These are phyloP conservation scores for Pyralis farinalis DNA, from an alignment of 2,888 invertebrate genomes.

Conservation along the genomic window DNA sequence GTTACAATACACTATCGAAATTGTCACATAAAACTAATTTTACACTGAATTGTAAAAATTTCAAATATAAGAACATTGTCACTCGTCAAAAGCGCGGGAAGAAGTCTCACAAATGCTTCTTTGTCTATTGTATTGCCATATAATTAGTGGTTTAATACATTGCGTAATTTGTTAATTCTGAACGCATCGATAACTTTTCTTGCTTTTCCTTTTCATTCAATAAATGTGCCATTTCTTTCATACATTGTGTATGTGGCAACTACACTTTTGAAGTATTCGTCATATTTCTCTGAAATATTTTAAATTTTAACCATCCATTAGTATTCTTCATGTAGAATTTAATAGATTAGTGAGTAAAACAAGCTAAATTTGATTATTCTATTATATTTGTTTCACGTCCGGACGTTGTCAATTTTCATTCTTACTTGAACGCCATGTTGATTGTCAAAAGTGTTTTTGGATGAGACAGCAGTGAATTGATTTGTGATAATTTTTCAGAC, in stretches of 20 bases:
- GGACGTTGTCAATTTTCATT: slow-evolving; percentile 60
- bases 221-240: slow-evolving; percentile 62
- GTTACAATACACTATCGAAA: no score
- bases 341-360: slow-evolving; percentile 61
- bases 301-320: slow-evolving; percentile 30
- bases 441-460: slow-evolving; percentile 80
- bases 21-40: no score
- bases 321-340: slow-evolving; percentile 68
- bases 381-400: slow-evolving; percentile 30
- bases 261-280: slow-evolving; percentile 61
- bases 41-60: no score
- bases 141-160: no score
- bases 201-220: slow-evolving; percentile 24
- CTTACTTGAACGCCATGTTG: slow-evolving; percentile 77
- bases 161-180: no score
- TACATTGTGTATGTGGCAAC: slow-evolving; percentile 81
- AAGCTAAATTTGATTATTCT: background rate
- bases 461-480: slow-evolving; percentile 75
- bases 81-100: no score
- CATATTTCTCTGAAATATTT: slow-evolving; percentile 50
- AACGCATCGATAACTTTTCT: slow-evolving; percentile 34
- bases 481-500: slow-evolving; percentile 73
- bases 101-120: no score
- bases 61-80: no score
- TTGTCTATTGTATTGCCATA: no score